phyloP scores from a whole-genome alignment of 2,797 vertebrate species.

The Lacerta bilineata region DNA sequence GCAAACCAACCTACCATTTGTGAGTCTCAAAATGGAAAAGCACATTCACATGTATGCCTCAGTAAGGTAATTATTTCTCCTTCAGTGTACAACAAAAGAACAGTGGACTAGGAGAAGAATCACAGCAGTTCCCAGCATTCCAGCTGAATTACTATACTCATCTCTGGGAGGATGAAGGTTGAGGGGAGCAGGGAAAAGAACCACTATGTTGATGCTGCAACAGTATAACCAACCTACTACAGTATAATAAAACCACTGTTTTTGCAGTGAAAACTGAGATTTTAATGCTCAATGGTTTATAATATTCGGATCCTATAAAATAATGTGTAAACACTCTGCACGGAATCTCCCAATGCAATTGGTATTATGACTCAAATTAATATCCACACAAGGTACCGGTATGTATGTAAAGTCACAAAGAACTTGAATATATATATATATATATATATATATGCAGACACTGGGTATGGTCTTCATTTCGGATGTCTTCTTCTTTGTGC shows the following conservation, averaged over 20 bases:
- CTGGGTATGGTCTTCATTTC: no score
- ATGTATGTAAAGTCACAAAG: no score
- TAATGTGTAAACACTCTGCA: no score
- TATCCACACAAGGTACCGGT: no score
- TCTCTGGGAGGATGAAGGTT: not conserved
- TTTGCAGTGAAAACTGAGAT: not conserved
- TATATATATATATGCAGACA: no score
- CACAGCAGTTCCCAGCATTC: conserved; percentile 16
- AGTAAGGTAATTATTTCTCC: conserved; percentile 66
- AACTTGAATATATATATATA: no score
- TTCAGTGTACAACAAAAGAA: conserved; percentile 61
- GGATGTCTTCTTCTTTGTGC: no score
- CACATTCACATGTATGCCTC: conserved; percentile 44
- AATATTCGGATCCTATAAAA: not conserved
- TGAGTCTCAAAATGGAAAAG: conserved; percentile 44
- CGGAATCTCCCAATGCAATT: no score
- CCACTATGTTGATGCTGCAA: not conserved
- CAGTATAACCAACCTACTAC: not conserved
- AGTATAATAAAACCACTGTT: not conserved
- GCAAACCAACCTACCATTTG: conserved; percentile 43
- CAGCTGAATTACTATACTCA: not conserved
- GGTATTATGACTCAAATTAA: no score
- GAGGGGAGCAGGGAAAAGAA: no score
- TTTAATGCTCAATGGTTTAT: not conserved
- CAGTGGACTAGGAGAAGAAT: not conserved